Evolutionary conservation across 2,797 vertebrate genomes (phyloP), one percentile per base, ranked within the genome.

Genomic region (Tympanoctomys barrerae): DNA sequence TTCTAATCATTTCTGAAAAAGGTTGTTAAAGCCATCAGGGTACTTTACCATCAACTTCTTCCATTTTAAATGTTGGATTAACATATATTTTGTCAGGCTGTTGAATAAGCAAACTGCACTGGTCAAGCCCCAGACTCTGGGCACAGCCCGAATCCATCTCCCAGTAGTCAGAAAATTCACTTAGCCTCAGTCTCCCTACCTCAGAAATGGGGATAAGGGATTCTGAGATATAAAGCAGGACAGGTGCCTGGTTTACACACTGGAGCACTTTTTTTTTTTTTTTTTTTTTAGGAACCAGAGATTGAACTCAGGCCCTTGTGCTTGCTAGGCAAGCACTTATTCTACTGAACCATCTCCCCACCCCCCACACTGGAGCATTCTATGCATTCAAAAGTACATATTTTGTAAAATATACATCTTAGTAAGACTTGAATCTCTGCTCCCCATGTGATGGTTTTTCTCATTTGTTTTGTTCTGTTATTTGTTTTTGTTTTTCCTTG

Each of bases 1-100:
- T 90, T 87, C 91, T 80, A 61, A 93, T 80, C 68, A 54, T 71
- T 71, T 62, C 46, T 93, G 39, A 59, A 66, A 81, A 85, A 75
- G 13, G 7, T 16, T 54, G 31, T 64, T 14, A 39, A 79, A 85
- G 77, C 13, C 12, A 49, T 49, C 75, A 22, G 2, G 59, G 8
- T 2, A 39, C 28, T 26, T 52, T 36, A n/a, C 33, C 14, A 0
- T 88, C 54, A 75, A 39, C 36, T 33, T 79, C 36, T 91, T 70
- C 21, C 13, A 64, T 49, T 49, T 54, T n/a, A 42, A 85, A 57
- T 21, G 26, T 33, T 42, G n/a, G 57, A 85, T 12, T 81, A 62
- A 31, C 9, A 26, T 7, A 1, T 54, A 49, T 33, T 64, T 59
- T 62, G 2, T 75, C 12, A 1, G 31, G 16, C 26, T 59, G 4